Percentiles rank a stretch among this genome's conserved stretches.
phyloP scores from a whole-genome alignment of 2,888 invertebrate genomes.

The Nycteola revayana region DNA sequence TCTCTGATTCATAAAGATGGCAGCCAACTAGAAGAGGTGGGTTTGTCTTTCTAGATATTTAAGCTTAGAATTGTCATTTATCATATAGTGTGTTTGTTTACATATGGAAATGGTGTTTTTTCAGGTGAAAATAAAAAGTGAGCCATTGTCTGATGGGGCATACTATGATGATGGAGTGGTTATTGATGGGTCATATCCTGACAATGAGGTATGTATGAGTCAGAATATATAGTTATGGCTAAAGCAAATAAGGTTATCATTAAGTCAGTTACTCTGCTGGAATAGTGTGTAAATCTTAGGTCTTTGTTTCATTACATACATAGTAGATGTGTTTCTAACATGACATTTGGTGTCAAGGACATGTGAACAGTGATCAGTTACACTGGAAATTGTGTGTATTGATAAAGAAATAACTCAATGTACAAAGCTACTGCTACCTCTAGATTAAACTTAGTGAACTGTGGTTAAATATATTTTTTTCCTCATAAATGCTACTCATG shows the following conservation, averaged over 20 bases:
- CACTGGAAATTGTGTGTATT: slow-evolving; percentile 34
- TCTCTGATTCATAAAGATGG: slow-evolving; percentile 80
- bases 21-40: slow-evolving; percentile 79
- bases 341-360: slow-evolving; percentile 60
- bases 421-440: slow-evolving; percentile 17
- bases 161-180: slow-evolving; percentile 78
- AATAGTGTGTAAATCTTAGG: not conserved
- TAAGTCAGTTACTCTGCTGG: not conserved
- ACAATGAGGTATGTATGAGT: slow-evolving; percentile 65
- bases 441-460: no score
- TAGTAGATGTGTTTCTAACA: no score
- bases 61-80: slow-evolving; percentile 56
- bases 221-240: slow-evolving; percentile 15
- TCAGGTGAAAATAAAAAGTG: slow-evolving; percentile 82
- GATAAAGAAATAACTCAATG: slow-evolving; percentile 27
- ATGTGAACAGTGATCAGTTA: slow-evolving; percentile 45
- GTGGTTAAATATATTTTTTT: slow-evolving; percentile 19
- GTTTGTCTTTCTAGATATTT: slow-evolving; percentile 55
- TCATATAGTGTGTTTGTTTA: slow-evolving; percentile 40
- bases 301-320: no score
- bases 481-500: slow-evolving; percentile 19
- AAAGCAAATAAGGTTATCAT: slow-evolving; percentile 13
- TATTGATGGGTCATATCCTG: slow-evolving; percentile 74
- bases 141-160: slow-evolving; percentile 78
- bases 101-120: slow-evolving; percentile 53